Conservation (phyloP, 2,888 invertebrate genomes). For the Leucophenga montana region DNA sequence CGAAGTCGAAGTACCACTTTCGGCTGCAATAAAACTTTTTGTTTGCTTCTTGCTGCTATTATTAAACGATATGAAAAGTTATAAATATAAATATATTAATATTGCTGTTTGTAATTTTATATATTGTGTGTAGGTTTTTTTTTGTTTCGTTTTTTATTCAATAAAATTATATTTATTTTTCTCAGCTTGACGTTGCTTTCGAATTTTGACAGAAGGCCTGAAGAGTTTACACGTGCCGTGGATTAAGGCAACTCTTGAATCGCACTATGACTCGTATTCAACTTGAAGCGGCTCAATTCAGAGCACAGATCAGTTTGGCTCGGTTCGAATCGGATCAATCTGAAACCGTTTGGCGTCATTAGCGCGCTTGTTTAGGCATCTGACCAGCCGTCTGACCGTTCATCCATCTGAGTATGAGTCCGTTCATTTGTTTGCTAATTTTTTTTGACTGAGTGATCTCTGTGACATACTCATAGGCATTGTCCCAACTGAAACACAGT, state of each 20-base stretch:
- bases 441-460: background rate
- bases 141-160: background rate
- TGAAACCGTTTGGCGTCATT: background rate
- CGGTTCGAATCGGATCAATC: background rate
- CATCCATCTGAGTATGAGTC: no score
- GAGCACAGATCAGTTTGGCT: background rate
- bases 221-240: conserved; percentile 62
- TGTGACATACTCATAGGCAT: background rate
- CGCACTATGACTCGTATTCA: background rate
- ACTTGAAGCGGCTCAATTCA: background rate
- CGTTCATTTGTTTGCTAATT: background rate
- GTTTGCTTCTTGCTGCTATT: no score
- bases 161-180: background rate
- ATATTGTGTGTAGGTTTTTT: no score
- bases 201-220: conserved; percentile 30
- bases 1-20: no score
- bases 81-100: background rate
- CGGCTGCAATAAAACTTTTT: no score
- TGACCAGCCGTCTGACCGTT: background rate
- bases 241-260: conserved; percentile 47
- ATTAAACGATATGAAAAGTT: background rate
- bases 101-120: background rate
- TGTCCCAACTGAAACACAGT: background rate
- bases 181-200: background rate
- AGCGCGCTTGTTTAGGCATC: background rate